Evolutionary conservation across 2,113 vertebrate genomes (phyloP), one percentile per base, ranked within the genome.

Genomic region (Halichoeres trimaculatus): DNA sequence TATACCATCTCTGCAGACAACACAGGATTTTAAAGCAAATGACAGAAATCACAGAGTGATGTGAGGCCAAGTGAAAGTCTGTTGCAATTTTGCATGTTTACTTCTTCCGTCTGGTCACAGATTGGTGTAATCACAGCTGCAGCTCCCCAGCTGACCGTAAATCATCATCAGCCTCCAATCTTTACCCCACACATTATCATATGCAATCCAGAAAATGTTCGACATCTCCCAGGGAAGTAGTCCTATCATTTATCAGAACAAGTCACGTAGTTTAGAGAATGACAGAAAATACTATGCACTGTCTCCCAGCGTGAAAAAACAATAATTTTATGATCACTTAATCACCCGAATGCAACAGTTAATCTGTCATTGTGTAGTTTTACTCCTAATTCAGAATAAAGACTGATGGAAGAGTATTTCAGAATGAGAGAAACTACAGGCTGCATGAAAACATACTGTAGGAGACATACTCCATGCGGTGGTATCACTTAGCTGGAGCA

Each of bases 91-190:
- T 26, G 48, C 10, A 10, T 17, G 58, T 53, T 67, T 53, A 45
- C 26, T 12, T 47, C 50, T 45, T 2, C 24, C 38, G 35, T 56
- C 41, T 60, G 10, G 50, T 26, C 36, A 67, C 23, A 61, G 51
- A 35, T 12, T 51, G 1, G 3, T 45, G 58, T 40, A 62, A 43
- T 30, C 79, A 52, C 84, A 79, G 74, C 76, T 83, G 67, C 64
- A 45, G 52, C 72, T 65, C 71, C 54, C 58, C 58, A 78, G 55
- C 30, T 66, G 55, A 63, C 74, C 79, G 87, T 88, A 81, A 87
- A 89, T 90, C 88, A 85, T 70, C 57, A 80, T 83, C 70, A 74
- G 45, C 45, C 47, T 88, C 55, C 80, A 58, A 68, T 71, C 23
- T 62, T 54, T 70, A 23, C 55, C 55, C 38, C 19, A n/a, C 36